These are phyloP conservation scores for Sebastes vulpes DNA, from an alignment of 2,797 vertebrate genomes.

Conservation along the genomic window DNA sequence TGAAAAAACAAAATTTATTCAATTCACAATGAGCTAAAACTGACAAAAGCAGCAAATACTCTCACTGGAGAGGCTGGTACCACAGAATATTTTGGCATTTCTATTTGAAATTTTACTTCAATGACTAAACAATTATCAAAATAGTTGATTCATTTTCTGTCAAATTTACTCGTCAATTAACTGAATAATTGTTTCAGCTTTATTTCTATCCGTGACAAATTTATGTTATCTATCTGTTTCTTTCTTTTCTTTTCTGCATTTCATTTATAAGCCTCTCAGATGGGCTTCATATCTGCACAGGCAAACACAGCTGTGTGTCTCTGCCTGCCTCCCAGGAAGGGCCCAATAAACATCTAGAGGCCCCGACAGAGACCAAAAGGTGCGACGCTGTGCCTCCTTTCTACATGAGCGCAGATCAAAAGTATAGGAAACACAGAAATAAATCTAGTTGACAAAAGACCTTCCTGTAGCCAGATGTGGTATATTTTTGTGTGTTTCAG, in stretches of 20 bases:
- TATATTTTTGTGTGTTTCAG: slow-evolving; percentile 48
- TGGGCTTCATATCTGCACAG: neutral
- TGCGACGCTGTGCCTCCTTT: neutral
- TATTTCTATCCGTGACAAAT: neutral
- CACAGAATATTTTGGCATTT: neutral
- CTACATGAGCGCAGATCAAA: slow-evolving; percentile 21
- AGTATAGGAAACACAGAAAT: slow-evolving; percentile 39
- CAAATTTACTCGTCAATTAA: neutral
- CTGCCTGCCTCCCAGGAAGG: neutral
- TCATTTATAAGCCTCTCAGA: neutral
- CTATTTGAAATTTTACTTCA: neutral
- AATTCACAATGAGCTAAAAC: neutral
- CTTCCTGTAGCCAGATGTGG: slow-evolving; percentile 33
- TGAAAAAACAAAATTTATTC: neutral
- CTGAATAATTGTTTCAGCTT: neutral
- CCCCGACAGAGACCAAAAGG: slow-evolving; percentile 10
- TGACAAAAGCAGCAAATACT: neutral
- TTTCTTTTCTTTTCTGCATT: neutral
- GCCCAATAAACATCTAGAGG: neutral
- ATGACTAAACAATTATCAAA: neutral
- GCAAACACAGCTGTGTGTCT: slow-evolving; percentile 9
- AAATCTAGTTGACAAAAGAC: slow-evolving; percentile 7
- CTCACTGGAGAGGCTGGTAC: neutral
- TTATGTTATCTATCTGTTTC: neutral
- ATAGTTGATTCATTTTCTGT: neutral